A percentile compares a stretch with the other conserved stretches of the same genome.
Evolutionary conservation across 92 coral and sea anemone species (phyloP).

Genomic region (Palythoa grandis): DNA sequence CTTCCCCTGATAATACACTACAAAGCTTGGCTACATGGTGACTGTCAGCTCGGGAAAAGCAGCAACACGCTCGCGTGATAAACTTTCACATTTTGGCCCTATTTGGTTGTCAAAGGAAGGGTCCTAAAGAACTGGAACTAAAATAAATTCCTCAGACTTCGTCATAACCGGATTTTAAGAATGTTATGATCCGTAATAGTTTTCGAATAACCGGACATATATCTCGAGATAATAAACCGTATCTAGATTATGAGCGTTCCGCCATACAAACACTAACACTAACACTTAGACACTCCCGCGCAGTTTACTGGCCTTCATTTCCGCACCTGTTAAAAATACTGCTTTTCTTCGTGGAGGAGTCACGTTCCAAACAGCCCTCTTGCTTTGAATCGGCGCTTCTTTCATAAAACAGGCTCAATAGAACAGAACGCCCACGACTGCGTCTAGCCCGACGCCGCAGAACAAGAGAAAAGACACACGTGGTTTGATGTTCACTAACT

Average conservation of each 20-base stretch:
- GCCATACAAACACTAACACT: background rate
- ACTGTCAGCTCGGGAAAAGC: background rate
- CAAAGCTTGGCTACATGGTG: background rate
- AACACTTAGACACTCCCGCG: background rate
- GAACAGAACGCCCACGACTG: constrained; percentile 15
- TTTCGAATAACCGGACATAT: background rate
- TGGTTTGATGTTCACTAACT: background rate
- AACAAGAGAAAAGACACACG: constrained; percentile 7
- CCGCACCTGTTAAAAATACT: constrained; percentile 43
- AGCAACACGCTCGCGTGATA: background rate
- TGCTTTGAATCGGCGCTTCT: background rate
- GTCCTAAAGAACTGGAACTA: background rate
- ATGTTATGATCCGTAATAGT: background rate
- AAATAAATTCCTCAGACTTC: background rate
- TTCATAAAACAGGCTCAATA: background rate
- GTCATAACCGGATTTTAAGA: constrained; percentile 9
- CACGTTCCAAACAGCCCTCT: constrained; percentile 8
- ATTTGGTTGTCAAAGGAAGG: background rate
- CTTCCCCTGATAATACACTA: background rate
- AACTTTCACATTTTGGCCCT: background rate
- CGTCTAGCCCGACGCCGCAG: background rate
- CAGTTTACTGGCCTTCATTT: background rate
- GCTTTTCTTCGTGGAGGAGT: constrained; percentile 26
- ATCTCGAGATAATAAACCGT: background rate
- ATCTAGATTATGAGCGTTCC: background rate